These are phyloP conservation scores for Apamea sordens DNA, from an alignment of 2,888 invertebrate species.

Conservation along the genomic window DNA sequence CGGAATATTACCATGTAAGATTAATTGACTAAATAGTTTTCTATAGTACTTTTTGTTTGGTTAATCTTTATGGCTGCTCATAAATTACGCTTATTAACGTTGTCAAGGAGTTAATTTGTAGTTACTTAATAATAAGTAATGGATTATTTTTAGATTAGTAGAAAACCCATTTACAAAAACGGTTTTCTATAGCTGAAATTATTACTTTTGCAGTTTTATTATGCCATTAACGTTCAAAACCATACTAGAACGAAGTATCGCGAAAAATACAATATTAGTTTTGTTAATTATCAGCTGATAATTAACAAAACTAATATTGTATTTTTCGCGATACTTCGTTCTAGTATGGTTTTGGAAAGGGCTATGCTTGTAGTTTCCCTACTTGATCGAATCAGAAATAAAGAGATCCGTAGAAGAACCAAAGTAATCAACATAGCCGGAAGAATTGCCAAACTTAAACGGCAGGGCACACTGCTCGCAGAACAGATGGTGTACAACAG, in stretches of 20 bases:
- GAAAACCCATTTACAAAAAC: not conserved
- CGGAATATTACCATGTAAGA: not conserved
- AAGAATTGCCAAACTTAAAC: not conserved
- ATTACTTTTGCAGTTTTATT: not conserved
- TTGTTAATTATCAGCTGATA: too few relatives aligned
- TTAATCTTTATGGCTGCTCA: not conserved
- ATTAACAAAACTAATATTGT: not conserved
- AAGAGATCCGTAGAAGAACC: not conserved
- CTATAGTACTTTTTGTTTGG: not conserved
- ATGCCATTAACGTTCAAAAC: too few relatives aligned
- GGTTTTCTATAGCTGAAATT: not conserved
- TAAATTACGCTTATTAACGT: constrained; percentile 5
- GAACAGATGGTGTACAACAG: too few relatives aligned
- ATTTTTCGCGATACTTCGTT: not conserved
- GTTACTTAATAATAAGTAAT: not conserved
- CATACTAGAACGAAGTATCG: not conserved
- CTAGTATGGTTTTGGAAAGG: not conserved
- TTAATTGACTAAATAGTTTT: not conserved
- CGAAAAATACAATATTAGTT: not conserved
- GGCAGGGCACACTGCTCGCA: too few relatives aligned
- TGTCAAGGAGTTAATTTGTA: not conserved
- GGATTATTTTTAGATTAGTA: not conserved
- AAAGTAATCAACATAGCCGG: not conserved
- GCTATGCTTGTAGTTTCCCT: not conserved
- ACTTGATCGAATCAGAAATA: not conserved